Percentiles rank a stretch among this genome's conserved stretches.
phyloP scores from a whole-genome alignment of 2,888 invertebrate species.

The Conistra vaccinii region DNA sequence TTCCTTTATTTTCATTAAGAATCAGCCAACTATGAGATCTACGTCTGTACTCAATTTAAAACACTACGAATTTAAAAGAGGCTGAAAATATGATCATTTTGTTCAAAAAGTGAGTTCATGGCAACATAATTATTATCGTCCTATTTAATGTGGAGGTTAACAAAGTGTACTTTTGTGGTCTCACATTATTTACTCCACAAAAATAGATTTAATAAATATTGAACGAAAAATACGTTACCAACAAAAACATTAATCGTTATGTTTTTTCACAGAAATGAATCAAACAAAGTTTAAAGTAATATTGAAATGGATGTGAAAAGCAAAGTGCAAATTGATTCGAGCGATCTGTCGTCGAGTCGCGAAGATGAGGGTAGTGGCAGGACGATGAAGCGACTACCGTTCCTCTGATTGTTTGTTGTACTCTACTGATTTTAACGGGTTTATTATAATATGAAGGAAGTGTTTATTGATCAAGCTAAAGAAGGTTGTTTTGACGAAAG shows the following conservation, averaged over 20 bases:
- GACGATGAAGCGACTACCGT: conserved; percentile 54
- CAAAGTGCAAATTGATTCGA: conserved; percentile 72
- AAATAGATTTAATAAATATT: neutral
- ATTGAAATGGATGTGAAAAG: conserved; percentile 64
- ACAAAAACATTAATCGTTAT: conserved; percentile 5
- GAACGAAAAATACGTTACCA: neutral
- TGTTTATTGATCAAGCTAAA: conserved; percentile 2
- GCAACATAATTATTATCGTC: neutral
- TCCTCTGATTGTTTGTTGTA: conserved; percentile 66
- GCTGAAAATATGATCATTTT: neutral
- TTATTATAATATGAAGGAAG: conserved; percentile 8
- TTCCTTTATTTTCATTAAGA: neutral
- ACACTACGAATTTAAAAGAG: neutral
- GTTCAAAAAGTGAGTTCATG: neutral
- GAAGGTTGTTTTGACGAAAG: neutral
- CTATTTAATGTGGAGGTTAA: too few species aligned
- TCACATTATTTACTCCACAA: neutral
- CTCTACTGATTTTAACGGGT: conserved; percentile 51
- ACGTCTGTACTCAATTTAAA: neutral
- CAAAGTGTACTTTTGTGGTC: too few species aligned
- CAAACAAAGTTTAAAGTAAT: conserved; percentile 58
- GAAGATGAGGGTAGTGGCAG: conserved; percentile 69
- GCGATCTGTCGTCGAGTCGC: conserved; percentile 67
- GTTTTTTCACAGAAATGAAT: conserved; percentile 40
- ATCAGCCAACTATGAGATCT: neutral